Percentiles rank a stretch among this genome's conserved stretches.
These are phyloP conservation scores for Herminia tarsipennalis DNA, from an alignment of 2,888 invertebrate genomes.

Conservation along the genomic window DNA sequence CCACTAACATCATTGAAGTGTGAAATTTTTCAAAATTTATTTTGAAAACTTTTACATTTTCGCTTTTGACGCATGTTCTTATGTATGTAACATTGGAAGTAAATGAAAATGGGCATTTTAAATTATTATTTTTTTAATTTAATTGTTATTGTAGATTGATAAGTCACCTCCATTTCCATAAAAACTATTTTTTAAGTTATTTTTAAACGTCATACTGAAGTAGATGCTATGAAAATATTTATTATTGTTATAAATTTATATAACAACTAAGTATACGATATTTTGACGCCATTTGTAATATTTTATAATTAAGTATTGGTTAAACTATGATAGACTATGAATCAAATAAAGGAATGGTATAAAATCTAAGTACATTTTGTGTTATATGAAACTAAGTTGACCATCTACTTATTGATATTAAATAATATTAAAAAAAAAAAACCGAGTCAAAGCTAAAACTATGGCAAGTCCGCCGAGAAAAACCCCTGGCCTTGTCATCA, in stretches of 20 bases:
- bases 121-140: slow-evolving; percentile 43
- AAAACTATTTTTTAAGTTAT: slow-evolving; percentile 35
- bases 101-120: slow-evolving; percentile 83
- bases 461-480: no score
- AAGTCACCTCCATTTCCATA: slow-evolving; percentile 82
- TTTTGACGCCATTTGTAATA: no score
- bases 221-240: slow-evolving; percentile 14
- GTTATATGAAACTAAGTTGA: no score
- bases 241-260: neutral
- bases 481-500: no score
- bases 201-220: slow-evolving; percentile 20
- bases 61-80: slow-evolving; percentile 57
- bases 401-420: no score
- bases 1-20: slow-evolving; percentile 72
- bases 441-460: no score
- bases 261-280: neutral
- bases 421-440: no score
- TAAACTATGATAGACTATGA: no score
- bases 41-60: slow-evolving; percentile 63
- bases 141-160: slow-evolving; percentile 20
- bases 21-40: slow-evolving; percentile 57
- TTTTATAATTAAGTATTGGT: no score
- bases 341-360: no score
- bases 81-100: slow-evolving; percentile 43
- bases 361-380: no score